Conservation (phyloP, 2,113 vertebrate genomes). For the Nesoenas mayeri region DNA sequence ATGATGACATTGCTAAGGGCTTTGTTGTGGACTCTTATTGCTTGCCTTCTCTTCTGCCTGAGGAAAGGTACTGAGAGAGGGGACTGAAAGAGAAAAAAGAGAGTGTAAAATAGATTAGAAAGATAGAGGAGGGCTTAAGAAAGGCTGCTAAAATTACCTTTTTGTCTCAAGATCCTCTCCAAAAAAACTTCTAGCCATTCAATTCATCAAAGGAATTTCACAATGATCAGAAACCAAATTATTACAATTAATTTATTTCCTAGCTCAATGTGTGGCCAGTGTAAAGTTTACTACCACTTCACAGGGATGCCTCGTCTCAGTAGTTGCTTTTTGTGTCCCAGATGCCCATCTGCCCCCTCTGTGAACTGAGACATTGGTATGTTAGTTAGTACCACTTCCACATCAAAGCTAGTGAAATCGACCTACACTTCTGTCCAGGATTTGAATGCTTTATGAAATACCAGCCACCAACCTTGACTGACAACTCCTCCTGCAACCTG, state of each 20-base stretch:
- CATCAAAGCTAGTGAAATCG: conserved; percentile 10
- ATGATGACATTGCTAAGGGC: not conserved
- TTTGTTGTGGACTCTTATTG: not conserved
- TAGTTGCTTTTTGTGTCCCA: not conserved
- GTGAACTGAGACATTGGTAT: not conserved
- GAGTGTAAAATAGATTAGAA: not conserved
- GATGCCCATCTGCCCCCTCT: not conserved
- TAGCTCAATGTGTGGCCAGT: not conserved
- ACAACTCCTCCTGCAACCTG: not conserved
- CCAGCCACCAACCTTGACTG: not conserved
- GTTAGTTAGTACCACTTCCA: not conserved
- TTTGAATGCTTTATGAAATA: not conserved
- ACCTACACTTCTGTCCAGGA: not conserved
- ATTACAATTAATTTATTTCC: not conserved
- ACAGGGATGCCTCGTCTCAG: not conserved
- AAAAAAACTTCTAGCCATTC: not conserved
- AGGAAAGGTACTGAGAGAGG: not conserved
- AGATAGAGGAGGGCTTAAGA: not conserved
- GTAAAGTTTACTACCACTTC: not conserved
- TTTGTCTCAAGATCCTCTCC: not conserved
- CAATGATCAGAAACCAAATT: not conserved
- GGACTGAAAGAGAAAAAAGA: not conserved
- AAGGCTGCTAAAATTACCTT: not conserved
- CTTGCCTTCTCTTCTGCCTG: not conserved
- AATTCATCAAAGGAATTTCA: not conserved